These are phyloP conservation scores for Leptopterna dolabrata DNA, from an alignment of 2,888 invertebrate species.

Conservation along the genomic window DNA sequence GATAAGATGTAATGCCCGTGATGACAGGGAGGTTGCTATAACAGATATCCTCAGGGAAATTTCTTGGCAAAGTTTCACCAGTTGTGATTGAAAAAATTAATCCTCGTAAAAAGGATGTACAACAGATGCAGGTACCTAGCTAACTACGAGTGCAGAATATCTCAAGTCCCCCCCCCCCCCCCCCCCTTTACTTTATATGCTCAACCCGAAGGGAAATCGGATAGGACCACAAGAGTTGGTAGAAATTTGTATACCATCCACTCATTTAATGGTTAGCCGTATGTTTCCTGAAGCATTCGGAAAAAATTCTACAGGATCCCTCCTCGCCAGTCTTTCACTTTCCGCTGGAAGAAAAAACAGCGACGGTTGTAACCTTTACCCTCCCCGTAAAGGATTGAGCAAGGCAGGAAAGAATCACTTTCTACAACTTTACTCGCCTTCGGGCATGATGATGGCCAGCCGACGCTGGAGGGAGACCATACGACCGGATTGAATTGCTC, in stretches of 20 bases:
- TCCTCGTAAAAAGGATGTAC: no score
- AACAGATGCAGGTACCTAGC: no score
- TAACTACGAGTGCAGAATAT: no score
- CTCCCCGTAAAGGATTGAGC: background rate
- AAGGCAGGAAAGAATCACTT: slow-evolving; percentile 18
- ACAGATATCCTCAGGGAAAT: no score
- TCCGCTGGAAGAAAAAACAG: background rate
- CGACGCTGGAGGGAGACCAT: background rate
- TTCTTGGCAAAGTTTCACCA: no score
- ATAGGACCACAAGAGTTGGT: no score
- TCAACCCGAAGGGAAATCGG: no score
- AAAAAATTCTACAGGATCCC: background rate
- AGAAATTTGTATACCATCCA: no score
- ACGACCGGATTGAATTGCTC: no score
- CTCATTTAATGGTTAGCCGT: background rate
- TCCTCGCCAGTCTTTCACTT: background rate
- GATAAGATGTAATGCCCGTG: background rate
- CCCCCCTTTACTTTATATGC: no score
- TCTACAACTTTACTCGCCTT: background rate
- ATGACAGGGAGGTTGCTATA: background rate
- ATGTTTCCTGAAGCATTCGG: background rate
- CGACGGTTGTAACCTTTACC: slow-evolving; percentile 4
- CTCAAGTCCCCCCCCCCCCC: no score
- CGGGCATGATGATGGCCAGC: background rate
- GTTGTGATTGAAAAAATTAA: no score